Base-by-base conservation (phyloP, 2,113 vertebrate genomes). In the Oostethus manadensis region DNA sequence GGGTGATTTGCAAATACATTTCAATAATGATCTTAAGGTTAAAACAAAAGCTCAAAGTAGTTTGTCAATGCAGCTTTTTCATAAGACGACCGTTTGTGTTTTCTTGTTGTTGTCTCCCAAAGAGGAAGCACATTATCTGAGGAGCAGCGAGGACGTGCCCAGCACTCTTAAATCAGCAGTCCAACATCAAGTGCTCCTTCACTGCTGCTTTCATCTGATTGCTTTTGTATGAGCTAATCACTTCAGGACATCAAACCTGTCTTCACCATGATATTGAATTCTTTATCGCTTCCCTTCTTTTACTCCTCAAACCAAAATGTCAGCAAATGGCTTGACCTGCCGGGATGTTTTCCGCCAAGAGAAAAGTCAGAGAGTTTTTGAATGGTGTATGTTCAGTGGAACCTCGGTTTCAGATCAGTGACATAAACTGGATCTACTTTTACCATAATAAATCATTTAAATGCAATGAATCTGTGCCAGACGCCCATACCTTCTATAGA, bases 181-280 rank as follows among this genome's bases (percentile, higher is more conserved):
- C 71, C 61, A 51, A 8, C 60, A 62, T 55, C 22, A 78, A 88
- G 84, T 70, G 80, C 51, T 56, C 56, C 77, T 89, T 76, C 75
- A 80, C 65, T 48, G 66, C 73, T 66, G 67, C 69, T 84, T 63
- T 75, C 58, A 60, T 76, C 79, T 90, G 88, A 91, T 91, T 91
- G 86, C 84, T 58, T 79, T 77, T 64, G 68, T 72, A 80, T 76
- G 81, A 79, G 82, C 78, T 88, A 89, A 88, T 91, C 88, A 87
- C 87, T 91, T 87, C 58, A 88, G 69, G 71, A 74, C 67, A 73
- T 83, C 73, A 79, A 76, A 62, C 66, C 60, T 44, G 58, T 80
- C 76, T 80, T 74, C 73, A 74, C 54, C 40, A 54, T 21, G 40
- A 71, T 68, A 62, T 7, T 60, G 54, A 68, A 61, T 58, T 69